phyloP scores from a whole-genome alignment of 2,113 vertebrate species.

The Microtus oregoni region DNA sequence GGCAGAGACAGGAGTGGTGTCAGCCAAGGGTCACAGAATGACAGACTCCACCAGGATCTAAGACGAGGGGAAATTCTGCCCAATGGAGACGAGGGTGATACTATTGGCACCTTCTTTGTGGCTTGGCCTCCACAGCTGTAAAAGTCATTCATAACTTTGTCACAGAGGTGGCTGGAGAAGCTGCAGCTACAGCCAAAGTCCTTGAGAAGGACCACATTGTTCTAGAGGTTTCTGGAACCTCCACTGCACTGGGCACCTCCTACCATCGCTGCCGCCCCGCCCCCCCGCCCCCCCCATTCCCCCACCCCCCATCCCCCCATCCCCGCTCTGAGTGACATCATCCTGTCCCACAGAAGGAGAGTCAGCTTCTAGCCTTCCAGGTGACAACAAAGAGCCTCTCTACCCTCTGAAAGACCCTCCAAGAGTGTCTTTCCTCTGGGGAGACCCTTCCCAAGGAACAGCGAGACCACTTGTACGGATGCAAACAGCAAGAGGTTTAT shows the following conservation, averaged over 20 bases:
- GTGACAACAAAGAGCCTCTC: accelerated
- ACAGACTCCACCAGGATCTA: background rate
- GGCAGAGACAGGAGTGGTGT: background rate
- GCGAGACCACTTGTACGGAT: too few species aligned
- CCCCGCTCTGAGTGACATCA: background rate
- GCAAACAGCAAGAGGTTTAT: too few species aligned
- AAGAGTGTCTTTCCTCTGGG: too few species aligned
- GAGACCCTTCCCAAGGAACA: too few species aligned
- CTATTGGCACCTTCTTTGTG: background rate
- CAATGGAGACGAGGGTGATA: background rate
- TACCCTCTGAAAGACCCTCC: too few species aligned
- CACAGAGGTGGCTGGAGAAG: background rate
- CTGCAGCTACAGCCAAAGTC: background rate
- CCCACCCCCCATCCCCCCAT: too few species aligned
- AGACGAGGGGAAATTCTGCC: background rate
- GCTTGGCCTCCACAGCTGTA: background rate
- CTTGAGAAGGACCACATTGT: background rate
- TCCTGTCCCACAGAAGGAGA: background rate
- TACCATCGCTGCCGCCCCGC: too few species aligned
- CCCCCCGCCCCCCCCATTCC: too few species aligned
- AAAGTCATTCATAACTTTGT: background rate
- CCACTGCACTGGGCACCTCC: background rate
- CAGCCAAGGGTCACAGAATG: background rate
- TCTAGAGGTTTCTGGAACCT: background rate
- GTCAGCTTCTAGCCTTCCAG: background rate